Conservation (phyloP, 2,888 invertebrate genomes). For the Lordiphosa andalusiaca region DNA sequence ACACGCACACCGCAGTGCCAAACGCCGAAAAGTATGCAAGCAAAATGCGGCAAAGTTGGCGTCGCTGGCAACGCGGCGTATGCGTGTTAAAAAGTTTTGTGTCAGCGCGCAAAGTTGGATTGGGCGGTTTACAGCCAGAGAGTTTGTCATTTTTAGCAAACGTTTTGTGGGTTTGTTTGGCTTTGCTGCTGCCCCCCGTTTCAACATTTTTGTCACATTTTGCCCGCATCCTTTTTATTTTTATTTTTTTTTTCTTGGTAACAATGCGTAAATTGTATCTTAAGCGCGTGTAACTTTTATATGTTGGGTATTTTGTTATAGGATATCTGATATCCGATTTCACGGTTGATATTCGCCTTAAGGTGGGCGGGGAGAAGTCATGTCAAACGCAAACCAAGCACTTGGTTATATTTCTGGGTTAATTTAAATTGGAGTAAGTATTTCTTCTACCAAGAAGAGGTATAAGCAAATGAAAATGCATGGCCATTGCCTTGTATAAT, state of each 20-base stretch:
- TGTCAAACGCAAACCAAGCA: background rate
- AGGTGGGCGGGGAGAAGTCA: background rate
- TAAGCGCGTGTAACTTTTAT: constrained; percentile 57
- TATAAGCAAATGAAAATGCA: no score
- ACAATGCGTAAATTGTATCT: constrained; percentile 61
- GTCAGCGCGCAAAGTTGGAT: constrained; percentile 59
- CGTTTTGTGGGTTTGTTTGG: constrained; percentile 30
- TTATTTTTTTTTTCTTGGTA: constrained; percentile 20
- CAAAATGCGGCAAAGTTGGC: constrained; percentile 49
- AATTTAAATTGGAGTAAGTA: no score
- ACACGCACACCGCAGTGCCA: constrained; percentile 36
- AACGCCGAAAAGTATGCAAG: constrained; percentile 69
- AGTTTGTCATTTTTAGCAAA: constrained; percentile 58
- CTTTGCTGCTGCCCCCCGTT: constrained; percentile 27
- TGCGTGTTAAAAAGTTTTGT: constrained; percentile 71
- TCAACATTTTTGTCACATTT: constrained; percentile 59
- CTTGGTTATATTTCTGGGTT: no score
- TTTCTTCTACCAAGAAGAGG: no score
- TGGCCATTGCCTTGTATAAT: no score
- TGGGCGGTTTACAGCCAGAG: constrained; percentile 13
- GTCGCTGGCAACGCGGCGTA: constrained; percentile 55
- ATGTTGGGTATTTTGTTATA: constrained; percentile 44
- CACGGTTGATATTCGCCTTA: constrained; percentile 23
- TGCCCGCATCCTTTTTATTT: constrained; percentile 40
- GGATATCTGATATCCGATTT: constrained; percentile 22